Base-by-base conservation (phyloP, 1,140 invertebrate species). In the Aplysia californica region DNA sequence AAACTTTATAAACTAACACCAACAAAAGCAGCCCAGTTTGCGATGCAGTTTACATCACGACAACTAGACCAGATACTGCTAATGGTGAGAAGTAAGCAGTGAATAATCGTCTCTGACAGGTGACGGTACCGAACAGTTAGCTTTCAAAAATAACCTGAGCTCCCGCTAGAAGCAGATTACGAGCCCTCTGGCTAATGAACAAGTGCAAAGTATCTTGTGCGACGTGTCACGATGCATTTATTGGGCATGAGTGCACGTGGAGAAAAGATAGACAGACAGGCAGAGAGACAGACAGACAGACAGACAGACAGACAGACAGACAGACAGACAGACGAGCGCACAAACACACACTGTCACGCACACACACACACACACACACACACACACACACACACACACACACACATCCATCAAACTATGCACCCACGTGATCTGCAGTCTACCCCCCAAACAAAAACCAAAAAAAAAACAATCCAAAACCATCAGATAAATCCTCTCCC, bases 301-400 rank as follows among this genome's bases (percentile, higher is more conserved):
- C 56, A 59, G 56, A 59, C 56, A 59, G 56, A 59, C 56, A 59
- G 56, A 59, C 56, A 59, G 56, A 59, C 56, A 59, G 56, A 59
- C 56, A 59, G 56, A 59, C 56, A 59, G 56, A 59, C 56, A 59
- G 56, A 59, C 56, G 31, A 29, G 31, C 56, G n/a, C 10, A 10
- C 44, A 50, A 50, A 50, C 10, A 15, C 44, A 50, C 10, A n/a
- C 44, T 50, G n/a, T 50, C 10, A n/a, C n/a, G 10, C n/a, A n/a
- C 10, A 50, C 10, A n/a, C 44, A 50, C 10, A 10, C 10, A 50
- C 10, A 50, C 44, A 10, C 10, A 50, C 44, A 10, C n/a, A 50
- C n/a, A 50, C 10, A 10, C 44, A 50, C 10, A n/a, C 44, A 15
- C 10, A 15, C 10, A n/a, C n/a, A 15, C n/a, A n/a, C 10, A 50